Percentiles rank a stretch among this genome's conserved stretches.
These are phyloP conservation scores for Gopherus evgoodei DNA, from an alignment of 2,113 vertebrate species.

Conservation along the genomic window DNA sequence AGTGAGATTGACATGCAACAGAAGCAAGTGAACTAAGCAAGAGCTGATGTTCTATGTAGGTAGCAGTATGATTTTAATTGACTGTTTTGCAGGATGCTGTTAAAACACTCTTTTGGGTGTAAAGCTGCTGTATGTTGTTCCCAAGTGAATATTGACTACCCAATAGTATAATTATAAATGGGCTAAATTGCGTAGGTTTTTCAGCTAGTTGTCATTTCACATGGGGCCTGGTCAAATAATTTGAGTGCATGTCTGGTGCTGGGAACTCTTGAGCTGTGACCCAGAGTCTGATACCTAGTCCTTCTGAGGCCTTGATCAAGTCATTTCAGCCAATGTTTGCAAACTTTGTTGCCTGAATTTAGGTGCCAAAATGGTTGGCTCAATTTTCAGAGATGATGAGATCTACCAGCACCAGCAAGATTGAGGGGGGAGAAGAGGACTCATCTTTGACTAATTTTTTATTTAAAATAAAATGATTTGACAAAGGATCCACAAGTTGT, in stretches of 20 bases:
- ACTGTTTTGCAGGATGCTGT: background rate
- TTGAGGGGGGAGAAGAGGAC: too few species aligned
- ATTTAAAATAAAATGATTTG: background rate
- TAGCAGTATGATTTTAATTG: background rate
- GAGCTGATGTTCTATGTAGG: background rate
- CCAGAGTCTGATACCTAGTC: background rate
- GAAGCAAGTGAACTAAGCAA: background rate
- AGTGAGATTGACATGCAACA: background rate
- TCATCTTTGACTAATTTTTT: background rate
- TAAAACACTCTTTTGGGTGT: background rate
- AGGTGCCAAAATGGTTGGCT: background rate
- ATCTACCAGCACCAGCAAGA: background rate
- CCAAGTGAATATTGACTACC: background rate
- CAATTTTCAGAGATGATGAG: background rate
- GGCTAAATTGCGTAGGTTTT: background rate
- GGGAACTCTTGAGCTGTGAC: background rate
- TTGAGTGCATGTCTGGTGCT: background rate
- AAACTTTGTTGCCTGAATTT: background rate
- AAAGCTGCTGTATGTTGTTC: background rate
- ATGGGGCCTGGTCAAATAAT: background rate
- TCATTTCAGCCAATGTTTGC: background rate
- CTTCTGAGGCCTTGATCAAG: background rate
- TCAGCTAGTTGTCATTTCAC: background rate
- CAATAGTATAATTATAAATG: background rate
- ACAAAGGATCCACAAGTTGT: background rate